Conservation (phyloP, 2,888 invertebrate genomes). For the Leucophora obtusa region DNA sequence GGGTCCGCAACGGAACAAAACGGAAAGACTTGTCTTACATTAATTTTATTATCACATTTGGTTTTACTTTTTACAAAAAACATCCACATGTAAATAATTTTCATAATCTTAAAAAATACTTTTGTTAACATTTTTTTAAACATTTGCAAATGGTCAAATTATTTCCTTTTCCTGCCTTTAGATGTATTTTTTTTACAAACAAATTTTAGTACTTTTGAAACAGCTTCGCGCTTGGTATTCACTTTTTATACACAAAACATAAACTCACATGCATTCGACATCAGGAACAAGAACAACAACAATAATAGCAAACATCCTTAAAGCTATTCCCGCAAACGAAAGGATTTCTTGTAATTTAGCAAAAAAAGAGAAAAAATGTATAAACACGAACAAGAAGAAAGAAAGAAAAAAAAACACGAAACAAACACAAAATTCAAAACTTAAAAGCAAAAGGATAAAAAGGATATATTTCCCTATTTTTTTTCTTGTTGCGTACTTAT, state of each 20-base stretch:
- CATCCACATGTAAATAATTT: neutral
- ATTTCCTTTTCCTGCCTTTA: conserved; percentile 71
- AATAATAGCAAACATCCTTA: conserved; percentile 52
- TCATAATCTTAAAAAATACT: neutral
- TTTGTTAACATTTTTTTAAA: conserved; percentile 14
- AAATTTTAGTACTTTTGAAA: conserved; percentile 14
- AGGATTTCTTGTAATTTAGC: conserved; percentile 76
- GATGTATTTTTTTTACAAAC: conserved; percentile 28
- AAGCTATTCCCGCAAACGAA: conserved; percentile 75
- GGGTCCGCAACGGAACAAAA: too few species aligned
- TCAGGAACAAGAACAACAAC: conserved; percentile 17
- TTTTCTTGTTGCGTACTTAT: neutral
- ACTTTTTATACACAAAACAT: conserved; percentile 20
- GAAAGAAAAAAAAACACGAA: neutral
- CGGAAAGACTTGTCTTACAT: too few species aligned
- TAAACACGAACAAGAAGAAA: conserved; percentile 13
- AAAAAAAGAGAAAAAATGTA: conserved; percentile 49
- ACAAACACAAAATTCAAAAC: conserved; percentile 20
- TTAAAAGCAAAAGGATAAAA: conserved; percentile 40
- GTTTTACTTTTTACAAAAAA: neutral
- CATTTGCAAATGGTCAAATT: conserved; percentile 71
- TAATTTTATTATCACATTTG: too few species aligned
- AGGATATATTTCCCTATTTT: conserved; percentile 8
- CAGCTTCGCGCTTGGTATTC: conserved; percentile 6
- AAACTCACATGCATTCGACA: conserved; percentile 27